phyloP scores from a whole-genome alignment of 1,140 invertebrate genomes.

The Euwallacea fornicatus region DNA sequence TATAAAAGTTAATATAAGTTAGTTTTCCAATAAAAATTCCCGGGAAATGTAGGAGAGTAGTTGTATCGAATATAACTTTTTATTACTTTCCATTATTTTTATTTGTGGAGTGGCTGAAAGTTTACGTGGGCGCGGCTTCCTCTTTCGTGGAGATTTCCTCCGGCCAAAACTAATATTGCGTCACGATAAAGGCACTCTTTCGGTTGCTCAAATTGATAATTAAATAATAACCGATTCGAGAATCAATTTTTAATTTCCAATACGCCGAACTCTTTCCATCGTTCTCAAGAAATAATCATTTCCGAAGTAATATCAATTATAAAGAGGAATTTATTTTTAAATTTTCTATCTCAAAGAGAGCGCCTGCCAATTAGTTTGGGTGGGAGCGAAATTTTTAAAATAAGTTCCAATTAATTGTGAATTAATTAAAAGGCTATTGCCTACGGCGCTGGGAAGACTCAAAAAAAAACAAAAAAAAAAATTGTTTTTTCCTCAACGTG shows the following conservation, averaged over 20 bases:
- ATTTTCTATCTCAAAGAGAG: conserved; percentile 1
- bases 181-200: not conserved
- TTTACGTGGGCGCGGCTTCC: conserved; percentile 19
- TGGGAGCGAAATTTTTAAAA: not conserved
- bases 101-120: conserved; percentile 33
- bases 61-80: conserved; percentile 42
- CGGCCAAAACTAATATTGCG: conserved; percentile 2
- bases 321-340: conserved; percentile 2
- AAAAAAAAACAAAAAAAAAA: too few relatives aligned
- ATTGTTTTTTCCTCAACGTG: too few relatives aligned
- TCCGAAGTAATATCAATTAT: not conserved
- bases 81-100: conserved; percentile 38
- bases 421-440: not conserved
- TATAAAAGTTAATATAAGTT: conserved; percentile 41
- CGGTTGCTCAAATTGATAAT: not conserved
- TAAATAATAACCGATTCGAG: not conserved
- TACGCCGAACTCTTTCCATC: not conserved
- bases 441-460: not conserved
- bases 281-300: not conserved
- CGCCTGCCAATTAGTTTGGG: not conserved
- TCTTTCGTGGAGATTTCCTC: not conserved
- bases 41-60: conserved; percentile 24
- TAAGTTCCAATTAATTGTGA: not conserved
- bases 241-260: conserved; percentile 3
- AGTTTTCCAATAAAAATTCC: conserved; percentile 41